Percentiles rank a stretch among this genome's conserved stretches.
These are phyloP conservation scores for Colossoma macropomum DNA, from an alignment of 2,113 vertebrate species.

Conservation along the genomic window DNA sequence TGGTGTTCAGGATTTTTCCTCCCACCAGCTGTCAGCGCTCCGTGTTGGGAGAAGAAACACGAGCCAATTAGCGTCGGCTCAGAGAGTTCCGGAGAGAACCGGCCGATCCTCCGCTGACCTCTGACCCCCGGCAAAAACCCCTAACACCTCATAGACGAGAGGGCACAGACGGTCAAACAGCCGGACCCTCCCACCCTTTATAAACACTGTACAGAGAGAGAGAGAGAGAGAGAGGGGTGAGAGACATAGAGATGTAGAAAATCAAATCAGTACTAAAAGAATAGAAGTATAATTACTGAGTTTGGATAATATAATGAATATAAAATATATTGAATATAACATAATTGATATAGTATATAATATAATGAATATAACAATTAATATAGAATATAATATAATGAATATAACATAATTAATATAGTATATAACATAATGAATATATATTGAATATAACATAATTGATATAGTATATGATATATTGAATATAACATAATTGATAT, in stretches of 20 bases:
- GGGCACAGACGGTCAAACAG: constrained; percentile 33
- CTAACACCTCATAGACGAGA: background rate
- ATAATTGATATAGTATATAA: too few species aligned
- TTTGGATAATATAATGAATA: too few species aligned
- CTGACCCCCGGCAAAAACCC: background rate
- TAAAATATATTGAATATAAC: too few species aligned
- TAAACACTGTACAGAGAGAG: background rate
- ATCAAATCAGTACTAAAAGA: too few species aligned
- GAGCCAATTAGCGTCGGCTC: constrained; percentile 44
- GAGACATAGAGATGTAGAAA: background rate
- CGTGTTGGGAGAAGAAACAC: constrained; percentile 31
- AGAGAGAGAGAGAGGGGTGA: background rate
- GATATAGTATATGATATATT: too few species aligned
- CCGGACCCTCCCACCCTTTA: constrained; percentile 9
- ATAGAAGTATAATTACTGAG: too few species aligned
- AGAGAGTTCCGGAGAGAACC: constrained; percentile 28
- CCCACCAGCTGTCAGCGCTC: constrained; percentile 47
- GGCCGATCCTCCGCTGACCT: constrained; percentile 13
- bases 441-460: too few species aligned
- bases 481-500: too few species aligned
- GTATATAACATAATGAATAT: too few species aligned
- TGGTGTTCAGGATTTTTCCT: constrained; percentile 37
- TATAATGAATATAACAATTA: too few species aligned
- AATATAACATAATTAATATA: too few species aligned
- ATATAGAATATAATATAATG: too few species aligned